phyloP scores from a whole-genome alignment of 1,140 invertebrate genomes.

The Microplitis demolitor region DNA sequence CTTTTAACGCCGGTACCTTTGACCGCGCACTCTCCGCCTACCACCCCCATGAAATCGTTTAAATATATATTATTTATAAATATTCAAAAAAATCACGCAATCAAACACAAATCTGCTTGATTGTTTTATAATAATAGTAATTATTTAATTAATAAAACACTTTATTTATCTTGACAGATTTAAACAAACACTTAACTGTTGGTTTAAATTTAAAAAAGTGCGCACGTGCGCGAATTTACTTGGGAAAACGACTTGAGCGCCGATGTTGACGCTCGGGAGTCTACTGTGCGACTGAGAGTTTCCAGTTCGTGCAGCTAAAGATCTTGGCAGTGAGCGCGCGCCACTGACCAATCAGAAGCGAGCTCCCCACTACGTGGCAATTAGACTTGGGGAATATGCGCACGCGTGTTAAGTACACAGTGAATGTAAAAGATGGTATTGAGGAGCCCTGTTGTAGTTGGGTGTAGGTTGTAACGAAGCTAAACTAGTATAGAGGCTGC shows the following conservation, averaged over 20 bases:
- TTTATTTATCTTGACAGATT: too few species aligned
- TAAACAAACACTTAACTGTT: too few species aligned
- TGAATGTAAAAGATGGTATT: neutral
- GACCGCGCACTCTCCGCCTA: constrained; percentile 55
- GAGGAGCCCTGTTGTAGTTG: neutral
- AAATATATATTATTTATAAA: constrained; percentile 9
- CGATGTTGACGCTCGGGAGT: constrained; percentile 38
- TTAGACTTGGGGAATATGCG: neutral
- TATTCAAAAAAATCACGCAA: neutral
- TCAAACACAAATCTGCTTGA: neutral
- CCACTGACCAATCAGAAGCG: constrained; percentile 47
- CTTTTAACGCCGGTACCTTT: constrained; percentile 51
- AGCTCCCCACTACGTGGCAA: neutral
- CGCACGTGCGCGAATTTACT: neutral
- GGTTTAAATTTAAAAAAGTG: neutral
- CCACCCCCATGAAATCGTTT: constrained; percentile 57
- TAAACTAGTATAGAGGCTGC: neutral
- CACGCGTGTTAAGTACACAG: constrained; percentile 11
- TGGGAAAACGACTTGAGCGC: neutral
- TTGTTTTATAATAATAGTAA: too few species aligned
- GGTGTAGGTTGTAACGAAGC: neutral
- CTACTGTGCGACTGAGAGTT: constrained; percentile 52
- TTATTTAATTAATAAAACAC: too few species aligned
- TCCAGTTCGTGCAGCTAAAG: constrained; percentile 40
- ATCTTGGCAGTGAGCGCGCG: constrained; percentile 54